Evolutionary conservation across 2,113 vertebrate genomes (phyloP).

Genomic region (Uropsilus gracilis): DNA sequence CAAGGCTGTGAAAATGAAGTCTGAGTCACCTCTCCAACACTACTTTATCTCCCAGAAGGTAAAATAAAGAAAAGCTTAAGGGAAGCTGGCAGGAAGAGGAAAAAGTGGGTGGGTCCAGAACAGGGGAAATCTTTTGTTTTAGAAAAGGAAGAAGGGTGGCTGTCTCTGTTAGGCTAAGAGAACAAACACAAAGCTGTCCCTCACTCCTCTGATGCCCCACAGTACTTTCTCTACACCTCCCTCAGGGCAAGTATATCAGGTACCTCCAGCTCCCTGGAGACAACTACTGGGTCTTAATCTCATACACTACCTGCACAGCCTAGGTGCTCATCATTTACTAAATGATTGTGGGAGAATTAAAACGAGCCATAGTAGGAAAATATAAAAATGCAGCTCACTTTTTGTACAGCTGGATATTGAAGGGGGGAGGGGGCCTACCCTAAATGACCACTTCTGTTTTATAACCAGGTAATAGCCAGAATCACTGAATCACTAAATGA

Average conservation of each 20-base stretch:
- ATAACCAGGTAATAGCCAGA: not conserved
- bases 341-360: constrained; percentile 38
- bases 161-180: not conserved
- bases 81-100: constrained; percentile 58
- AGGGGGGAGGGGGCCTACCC: not conserved
- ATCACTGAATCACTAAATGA: not conserved
- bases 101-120: constrained; percentile 45
- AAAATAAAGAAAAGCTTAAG: constrained; percentile 52
- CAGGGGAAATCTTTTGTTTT: constrained; percentile 59
- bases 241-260: not conserved
- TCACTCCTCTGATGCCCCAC: not conserved
- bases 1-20: not conserved
- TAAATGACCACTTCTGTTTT: constrained; percentile 20
- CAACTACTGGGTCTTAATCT: not conserved
- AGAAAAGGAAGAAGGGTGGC: constrained; percentile 29
- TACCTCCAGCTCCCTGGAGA: not conserved
- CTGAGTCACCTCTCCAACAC: constrained; percentile 60
- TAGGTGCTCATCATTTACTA: constrained; percentile 3
- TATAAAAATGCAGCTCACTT: not conserved
- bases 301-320: not conserved
- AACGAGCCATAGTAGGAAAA: not conserved
- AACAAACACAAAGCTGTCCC: not conserved
- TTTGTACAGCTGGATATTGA: not conserved
- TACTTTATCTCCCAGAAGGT: not conserved
- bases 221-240: not conserved